Evolutionary conservation across 2,113 vertebrate species (phyloP).

Genomic region (Dolichotis patagonum): DNA sequence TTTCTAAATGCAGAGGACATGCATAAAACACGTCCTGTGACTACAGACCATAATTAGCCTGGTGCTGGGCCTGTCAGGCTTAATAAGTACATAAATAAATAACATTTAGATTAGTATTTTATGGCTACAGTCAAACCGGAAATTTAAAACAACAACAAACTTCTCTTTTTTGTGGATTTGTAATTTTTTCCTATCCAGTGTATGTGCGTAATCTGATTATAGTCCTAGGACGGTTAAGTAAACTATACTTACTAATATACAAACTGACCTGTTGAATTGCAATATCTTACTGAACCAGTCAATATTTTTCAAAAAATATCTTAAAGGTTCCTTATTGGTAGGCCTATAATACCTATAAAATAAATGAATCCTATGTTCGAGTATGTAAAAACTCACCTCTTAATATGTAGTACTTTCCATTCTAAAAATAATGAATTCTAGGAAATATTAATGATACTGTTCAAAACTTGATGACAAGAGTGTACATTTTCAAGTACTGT

Average conservation of each 20-base stretch:
- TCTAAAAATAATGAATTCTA: no score
- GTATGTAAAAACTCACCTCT: not conserved
- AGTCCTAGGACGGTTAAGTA: not conserved
- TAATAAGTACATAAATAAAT: constrained; percentile 72
- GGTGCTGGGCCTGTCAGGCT: constrained; percentile 46
- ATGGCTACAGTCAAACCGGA: not conserved
- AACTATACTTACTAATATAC: not conserved
- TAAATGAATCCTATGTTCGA: not conserved
- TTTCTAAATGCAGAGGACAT: constrained; percentile 47
- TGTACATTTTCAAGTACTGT: no score
- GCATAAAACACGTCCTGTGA: constrained; percentile 58
- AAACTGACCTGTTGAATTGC: not conserved
- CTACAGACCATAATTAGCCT: constrained; percentile 54
- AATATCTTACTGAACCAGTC: not conserved
- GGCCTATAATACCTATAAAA: not conserved
- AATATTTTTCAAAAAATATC: not conserved
- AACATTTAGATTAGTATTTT: constrained; percentile 59
- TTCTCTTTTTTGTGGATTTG: not conserved
- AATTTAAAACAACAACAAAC: constrained; percentile 15
- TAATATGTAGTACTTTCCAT: no score
- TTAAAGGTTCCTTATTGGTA: not conserved
- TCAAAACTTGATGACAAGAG: no score
- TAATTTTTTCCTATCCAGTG: not conserved
- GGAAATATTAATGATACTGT: no score
- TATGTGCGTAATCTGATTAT: not conserved